A percentile compares a stretch with the other conserved stretches of the same genome.
phyloP scores from a whole-genome alignment of 2,113 vertebrate species.

The Numida meleagris region DNA sequence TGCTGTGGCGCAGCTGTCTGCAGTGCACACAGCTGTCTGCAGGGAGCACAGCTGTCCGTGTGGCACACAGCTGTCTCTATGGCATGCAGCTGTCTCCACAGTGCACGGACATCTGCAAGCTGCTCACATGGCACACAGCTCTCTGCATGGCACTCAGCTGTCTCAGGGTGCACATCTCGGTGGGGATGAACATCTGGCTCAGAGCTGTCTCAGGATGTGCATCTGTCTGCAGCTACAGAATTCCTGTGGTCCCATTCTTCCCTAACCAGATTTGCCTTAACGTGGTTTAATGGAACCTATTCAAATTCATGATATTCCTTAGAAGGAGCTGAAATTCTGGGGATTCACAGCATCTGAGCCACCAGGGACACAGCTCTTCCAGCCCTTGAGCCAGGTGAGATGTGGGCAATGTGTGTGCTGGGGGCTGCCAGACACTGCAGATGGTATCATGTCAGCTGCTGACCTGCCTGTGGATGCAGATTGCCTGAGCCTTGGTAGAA shows the following conservation, averaged over 20 bases:
- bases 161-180: neutral
- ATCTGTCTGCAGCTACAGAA: neutral
- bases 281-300: neutral
- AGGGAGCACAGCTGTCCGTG: neutral
- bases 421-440: neutral
- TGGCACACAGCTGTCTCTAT: neutral
- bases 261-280: neutral
- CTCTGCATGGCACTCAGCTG: neutral
- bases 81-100: neutral
- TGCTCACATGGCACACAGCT: neutral
- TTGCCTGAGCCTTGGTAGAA: neutral
- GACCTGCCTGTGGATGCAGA: neutral
- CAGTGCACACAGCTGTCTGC: neutral
- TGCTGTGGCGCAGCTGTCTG: neutral
- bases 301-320: neutral
- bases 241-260: neutral
- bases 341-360: neutral
- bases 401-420: accelerated
- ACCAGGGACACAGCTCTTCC: neutral
- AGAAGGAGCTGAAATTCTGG: neutral
- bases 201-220: neutral
- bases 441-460: neutral
- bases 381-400: neutral
- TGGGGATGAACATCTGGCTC: neutral
- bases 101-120: neutral